phyloP scores from a whole-genome alignment of 2,113 vertebrate genomes.

The Zapornia atra region DNA sequence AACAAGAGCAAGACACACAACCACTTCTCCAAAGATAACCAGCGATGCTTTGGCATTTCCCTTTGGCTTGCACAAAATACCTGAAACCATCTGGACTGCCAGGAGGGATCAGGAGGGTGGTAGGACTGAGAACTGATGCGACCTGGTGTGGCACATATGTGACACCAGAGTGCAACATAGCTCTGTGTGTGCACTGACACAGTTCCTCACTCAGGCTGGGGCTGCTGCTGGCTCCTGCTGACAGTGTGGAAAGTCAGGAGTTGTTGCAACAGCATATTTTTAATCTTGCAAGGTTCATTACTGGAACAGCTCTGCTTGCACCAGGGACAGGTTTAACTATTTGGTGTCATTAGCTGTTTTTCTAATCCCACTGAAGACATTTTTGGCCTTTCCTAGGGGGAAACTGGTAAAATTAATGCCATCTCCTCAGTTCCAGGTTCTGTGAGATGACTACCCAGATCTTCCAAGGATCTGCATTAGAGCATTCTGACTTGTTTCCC shows the following conservation, averaged over 20 bases:
- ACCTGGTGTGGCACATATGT: background rate
- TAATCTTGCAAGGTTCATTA: background rate
- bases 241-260: background rate
- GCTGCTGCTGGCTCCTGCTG: background rate
- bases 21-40: background rate
- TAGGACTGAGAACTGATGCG: background rate
- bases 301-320: background rate
- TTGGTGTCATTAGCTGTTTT: background rate
- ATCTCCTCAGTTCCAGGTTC: background rate
- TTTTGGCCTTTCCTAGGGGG: background rate
- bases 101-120: background rate
- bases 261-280: background rate
- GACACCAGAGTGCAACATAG: background rate
- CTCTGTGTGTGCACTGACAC: background rate
- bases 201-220: background rate
- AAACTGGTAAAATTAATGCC: background rate
- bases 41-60: background rate
- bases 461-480: background rate
- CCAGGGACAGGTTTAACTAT: background rate
- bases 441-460: background rate
- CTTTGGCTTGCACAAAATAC: background rate
- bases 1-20: too few relatives aligned
- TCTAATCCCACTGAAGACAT: background rate
- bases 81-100: background rate
- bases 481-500: background rate